Evolutionary conservation across 1,140 invertebrate genomes (phyloP).

Genomic region (Littorina saxatilis): DNA sequence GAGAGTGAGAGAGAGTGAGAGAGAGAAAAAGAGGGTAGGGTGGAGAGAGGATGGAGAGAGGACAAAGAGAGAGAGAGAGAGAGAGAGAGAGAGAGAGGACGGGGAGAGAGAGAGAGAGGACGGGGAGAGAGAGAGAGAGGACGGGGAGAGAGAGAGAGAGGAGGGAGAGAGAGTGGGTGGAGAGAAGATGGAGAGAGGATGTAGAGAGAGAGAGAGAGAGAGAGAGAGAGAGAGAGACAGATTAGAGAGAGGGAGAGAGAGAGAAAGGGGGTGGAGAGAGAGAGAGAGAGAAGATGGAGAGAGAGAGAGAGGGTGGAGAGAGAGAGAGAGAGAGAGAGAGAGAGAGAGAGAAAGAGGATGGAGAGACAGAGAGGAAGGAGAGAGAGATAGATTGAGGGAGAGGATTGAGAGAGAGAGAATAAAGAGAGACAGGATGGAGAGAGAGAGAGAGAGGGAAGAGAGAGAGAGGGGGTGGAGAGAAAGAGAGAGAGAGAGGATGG

Average conservation of each 20-base stretch:
- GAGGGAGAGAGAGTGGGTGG: background rate
- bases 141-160: background rate
- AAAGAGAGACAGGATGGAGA: background rate
- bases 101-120: background rate
- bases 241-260: background rate
- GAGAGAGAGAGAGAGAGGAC: too few relatives aligned
- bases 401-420: background rate
- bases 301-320: background rate
- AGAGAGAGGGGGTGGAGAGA: too few relatives aligned
- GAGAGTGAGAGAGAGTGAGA: too few relatives aligned
- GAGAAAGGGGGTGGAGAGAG: background rate
- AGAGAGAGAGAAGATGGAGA: background rate
- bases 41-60: background rate
- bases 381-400: too few relatives aligned
- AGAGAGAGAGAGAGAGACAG: background rate
- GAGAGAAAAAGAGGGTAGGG: too few relatives aligned
- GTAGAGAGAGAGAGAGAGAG: background rate
- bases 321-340: background rate
- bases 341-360: too few relatives aligned
- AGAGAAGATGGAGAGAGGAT: background rate
- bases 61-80: background rate
- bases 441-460: background rate
- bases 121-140: background rate
- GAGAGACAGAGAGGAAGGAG: too few relatives aligned
- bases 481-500: background rate